phyloP scores from a whole-genome alignment of 2,888 invertebrate species.

The Antitype chi region DNA sequence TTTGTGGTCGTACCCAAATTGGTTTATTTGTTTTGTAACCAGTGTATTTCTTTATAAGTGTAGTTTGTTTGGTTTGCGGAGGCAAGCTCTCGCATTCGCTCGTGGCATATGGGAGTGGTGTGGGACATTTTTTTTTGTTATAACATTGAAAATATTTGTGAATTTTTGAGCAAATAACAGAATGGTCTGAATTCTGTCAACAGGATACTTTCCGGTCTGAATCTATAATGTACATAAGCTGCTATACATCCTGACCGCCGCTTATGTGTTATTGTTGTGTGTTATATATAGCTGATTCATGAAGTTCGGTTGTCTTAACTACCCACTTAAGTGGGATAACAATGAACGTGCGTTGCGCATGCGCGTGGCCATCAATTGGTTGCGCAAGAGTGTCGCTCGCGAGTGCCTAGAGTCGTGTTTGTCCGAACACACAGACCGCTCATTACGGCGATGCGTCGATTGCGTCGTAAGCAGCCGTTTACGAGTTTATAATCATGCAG shows the following conservation, averaged over 20 bases:
- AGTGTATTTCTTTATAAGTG: conserved; percentile 84
- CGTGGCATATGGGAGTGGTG: conserved; percentile 75
- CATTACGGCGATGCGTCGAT: conserved; percentile 66
- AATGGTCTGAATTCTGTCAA: conserved; percentile 66
- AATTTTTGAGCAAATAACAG: conserved; percentile 64
- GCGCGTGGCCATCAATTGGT: conserved; percentile 65
- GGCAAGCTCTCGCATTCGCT: conserved; percentile 70
- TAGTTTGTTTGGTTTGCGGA: conserved; percentile 85
- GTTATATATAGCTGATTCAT: conserved; percentile 77
- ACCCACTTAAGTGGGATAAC: conserved; percentile 75
- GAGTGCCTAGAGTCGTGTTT: conserved; percentile 43
- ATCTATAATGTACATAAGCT: conserved; percentile 60
- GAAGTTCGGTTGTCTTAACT: conserved; percentile 71
- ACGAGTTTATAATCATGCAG: conserved; percentile 61
- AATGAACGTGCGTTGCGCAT: conserved; percentile 66
- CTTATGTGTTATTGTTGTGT: conserved; percentile 71
- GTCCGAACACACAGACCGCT: conserved; percentile 62
- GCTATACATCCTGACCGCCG: conserved; percentile 74
- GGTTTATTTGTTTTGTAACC: conserved; percentile 89
- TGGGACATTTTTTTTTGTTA: conserved; percentile 63
- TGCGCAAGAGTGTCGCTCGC: conserved; percentile 55
- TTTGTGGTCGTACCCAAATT: conserved; percentile 85
- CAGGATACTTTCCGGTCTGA: conserved; percentile 67
- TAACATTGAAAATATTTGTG: conserved; percentile 68
- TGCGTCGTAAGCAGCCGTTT: conserved; percentile 66